Base-by-base conservation (phyloP, 2,797 vertebrate genomes). In the Brachymystax lenok region DNA sequence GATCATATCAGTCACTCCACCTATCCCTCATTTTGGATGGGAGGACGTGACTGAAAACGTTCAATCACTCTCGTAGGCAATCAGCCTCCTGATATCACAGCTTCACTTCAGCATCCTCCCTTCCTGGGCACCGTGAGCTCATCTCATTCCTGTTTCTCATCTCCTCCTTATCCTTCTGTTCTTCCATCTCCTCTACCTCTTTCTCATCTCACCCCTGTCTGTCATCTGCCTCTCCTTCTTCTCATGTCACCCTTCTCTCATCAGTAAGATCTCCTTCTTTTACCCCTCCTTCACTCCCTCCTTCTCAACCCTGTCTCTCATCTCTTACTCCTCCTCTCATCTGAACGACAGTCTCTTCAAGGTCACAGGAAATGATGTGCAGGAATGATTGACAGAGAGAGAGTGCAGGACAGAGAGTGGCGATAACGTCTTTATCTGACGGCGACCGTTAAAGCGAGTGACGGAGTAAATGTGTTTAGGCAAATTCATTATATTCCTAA, bases 331-430 rank as follows among this genome's bases (percentile, higher is more conserved):
- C 46, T 27, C 33, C 24, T 71, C 54, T 70, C 19, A 61, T 61
- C 67, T 71, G 28, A 71, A 76, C n/a, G 68, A 71, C 75, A 59
- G 51, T 3, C 56, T 69, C 70, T 63, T 69, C 81, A 86, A 88
- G 78, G 80, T 85, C 74, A 77, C 21, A 16, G 59, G 61, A 86
- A 87, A 85, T 84, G 30, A 82, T 78, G 77, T 64, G 35, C 75
- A 51, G 46, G 63, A 79, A 69, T 16, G 33, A 21, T 8, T 10
- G 92, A 92, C 90, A 92, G 91, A 90, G 91, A 92, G 51, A 71
- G 64, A 68, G 27, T 19, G 21, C 71, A 8, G 77, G 24, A 35
- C 24, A 78, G 70, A 28, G 33, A 19, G 21, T 19, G 71, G 64
- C 35, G 54, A 78, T 77, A 27, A 78, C 56, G 17, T 2, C 61